Base-by-base conservation (phyloP, 2,888 invertebrate species). In the Hedychridium roseum region DNA sequence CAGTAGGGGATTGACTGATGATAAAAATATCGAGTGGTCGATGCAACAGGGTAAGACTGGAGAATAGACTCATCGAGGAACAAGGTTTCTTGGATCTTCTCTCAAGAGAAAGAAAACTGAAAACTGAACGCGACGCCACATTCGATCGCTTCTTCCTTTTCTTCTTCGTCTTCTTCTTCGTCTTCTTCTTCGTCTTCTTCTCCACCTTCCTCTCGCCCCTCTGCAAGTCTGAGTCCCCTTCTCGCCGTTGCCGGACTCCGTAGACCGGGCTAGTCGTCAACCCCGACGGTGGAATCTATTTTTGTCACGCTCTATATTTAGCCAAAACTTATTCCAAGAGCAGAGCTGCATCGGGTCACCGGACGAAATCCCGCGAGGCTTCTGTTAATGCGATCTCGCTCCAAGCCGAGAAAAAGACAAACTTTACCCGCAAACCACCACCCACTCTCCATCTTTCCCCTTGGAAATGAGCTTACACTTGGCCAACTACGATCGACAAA, bases 321-420 rank as follows among this genome's bases (percentile, higher is more conserved):
- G 60, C 60, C 48, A 56, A 62, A 65, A 62, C 62, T 58, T 66
- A 66, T 66, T 64, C 62, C 57, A 61, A 57, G 56, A 51, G 57
- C 53, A 37, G 43, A 32, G 49, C 52, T 59, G 64, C 64, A 65
- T 42, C 66, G 66, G 69, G 64, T 70, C 69, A 68, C 63, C 69
- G 67, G 63, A 66, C 61, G 57, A 56, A 59, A 49, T 53, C 54
- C 42, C 39, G 37, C 41, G 43, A 35, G 51, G 30, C 57, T 44
- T 46, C 48, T 39, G 42, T 53, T 51, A 55, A 55, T 48, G 46
- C 48, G 50, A 57, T 57, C 48, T 44, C 44, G 43, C 28, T 38
- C 30, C 48, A 36, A 32, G 15, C 31, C 31, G 31, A 32, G 38
- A 21, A 45, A 45, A 34, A 18, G 40, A 14, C 43, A 32, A 34